These are phyloP conservation scores for Sebastes miniatus DNA, from an alignment of 2,797 vertebrate genomes.

Conservation along the genomic window DNA sequence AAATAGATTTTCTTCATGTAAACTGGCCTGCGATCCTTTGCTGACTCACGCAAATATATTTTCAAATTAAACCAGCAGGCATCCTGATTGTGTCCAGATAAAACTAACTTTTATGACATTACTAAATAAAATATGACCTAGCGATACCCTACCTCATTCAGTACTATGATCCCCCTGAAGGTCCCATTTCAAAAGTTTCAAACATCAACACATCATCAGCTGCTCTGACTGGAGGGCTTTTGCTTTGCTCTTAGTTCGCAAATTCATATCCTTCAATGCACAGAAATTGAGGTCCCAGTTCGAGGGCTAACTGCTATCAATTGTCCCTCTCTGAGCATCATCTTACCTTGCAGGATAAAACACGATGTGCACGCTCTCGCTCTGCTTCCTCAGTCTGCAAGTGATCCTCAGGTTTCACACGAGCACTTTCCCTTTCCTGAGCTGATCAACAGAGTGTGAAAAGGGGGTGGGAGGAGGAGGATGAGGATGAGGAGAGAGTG, in stretches of 20 bases:
- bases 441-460: conserved; percentile 74
- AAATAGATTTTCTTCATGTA: background rate
- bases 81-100: background rate
- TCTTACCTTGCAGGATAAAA: conserved; percentile 70
- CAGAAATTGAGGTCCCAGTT: conserved; percentile 11
- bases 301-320: background rate
- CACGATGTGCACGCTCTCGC: conserved; percentile 16
- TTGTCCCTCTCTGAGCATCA: conserved; percentile 20
- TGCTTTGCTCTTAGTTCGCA: background rate
- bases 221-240: background rate
- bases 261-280: conserved; percentile 1
- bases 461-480: conserved; percentile 23
- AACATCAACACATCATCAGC: conserved; percentile 35
- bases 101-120: background rate
- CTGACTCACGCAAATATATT: background rate
- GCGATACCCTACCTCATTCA: background rate
- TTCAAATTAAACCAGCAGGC: background rate
- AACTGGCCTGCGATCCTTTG: background rate
- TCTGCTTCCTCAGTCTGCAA: conserved; percentile 60
- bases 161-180: background rate
- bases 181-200: conserved; percentile 56
- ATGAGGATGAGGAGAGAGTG: conserved; percentile 32
- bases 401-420: conserved; percentile 75
- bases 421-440: conserved; percentile 67
- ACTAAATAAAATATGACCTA: conserved; percentile 36